phyloP scores from a whole-genome alignment of 2,888 invertebrate genomes.

The Unio pictorum region DNA sequence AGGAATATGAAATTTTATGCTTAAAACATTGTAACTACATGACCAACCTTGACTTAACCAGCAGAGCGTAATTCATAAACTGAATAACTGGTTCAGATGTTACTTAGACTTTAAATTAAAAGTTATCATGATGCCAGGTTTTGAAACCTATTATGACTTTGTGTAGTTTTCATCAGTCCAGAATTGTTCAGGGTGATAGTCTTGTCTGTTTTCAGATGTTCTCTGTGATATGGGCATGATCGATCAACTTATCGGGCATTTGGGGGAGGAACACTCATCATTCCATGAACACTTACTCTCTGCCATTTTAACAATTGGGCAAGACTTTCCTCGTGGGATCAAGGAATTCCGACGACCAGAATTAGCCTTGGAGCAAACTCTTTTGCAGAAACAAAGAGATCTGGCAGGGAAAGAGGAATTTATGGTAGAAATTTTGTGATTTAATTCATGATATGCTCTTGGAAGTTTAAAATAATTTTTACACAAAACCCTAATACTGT shows the following conservation, averaged over 20 bases:
- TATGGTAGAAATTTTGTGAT: slow-evolving; percentile 38
- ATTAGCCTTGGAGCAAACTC: slow-evolving; percentile 70
- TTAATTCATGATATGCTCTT: neutral
- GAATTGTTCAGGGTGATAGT: neutral
- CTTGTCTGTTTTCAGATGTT: slow-evolving; percentile 57
- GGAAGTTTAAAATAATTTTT: too few relatives aligned
- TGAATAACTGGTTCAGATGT: too few relatives aligned
- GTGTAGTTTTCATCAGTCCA: too few relatives aligned
- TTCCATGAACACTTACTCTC: slow-evolving; percentile 75
- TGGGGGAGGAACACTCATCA: slow-evolving; percentile 66
- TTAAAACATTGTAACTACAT: too few relatives aligned
- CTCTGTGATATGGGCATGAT: slow-evolving; percentile 71
- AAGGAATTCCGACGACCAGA: slow-evolving; percentile 72
- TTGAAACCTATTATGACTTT: too few relatives aligned
- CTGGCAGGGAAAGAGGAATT: slow-evolving; percentile 73
- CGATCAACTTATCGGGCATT: slow-evolving; percentile 67
- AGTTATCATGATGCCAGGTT: too few relatives aligned
- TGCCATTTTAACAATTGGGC: slow-evolving; percentile 73
- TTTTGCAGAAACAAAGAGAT: slow-evolving; percentile 69
- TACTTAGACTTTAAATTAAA: too few relatives aligned
- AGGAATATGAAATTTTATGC: too few relatives aligned
- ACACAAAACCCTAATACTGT: too few relatives aligned
- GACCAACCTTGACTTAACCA: too few relatives aligned
- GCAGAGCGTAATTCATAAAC: too few relatives aligned
- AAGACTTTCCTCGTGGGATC: slow-evolving; percentile 70